Conservation (phyloP, 2,797 vertebrate species). For the Malacoctenus gilli region DNA sequence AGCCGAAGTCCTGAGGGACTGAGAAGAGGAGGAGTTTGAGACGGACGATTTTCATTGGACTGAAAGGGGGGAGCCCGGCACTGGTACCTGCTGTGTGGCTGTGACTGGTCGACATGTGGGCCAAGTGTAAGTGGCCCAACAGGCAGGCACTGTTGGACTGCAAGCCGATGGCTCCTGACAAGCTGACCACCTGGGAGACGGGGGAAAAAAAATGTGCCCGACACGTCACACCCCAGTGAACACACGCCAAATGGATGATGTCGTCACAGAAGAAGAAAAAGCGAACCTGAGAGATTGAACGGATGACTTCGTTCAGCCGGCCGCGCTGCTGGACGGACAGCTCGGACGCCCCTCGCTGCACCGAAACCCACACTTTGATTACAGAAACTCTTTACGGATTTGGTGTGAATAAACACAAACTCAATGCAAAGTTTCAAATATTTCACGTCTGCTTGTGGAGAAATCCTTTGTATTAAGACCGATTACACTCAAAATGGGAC, state of each 20-base stretch:
- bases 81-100: conserved; percentile 86
- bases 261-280: neutral
- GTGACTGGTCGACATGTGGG: conserved; percentile 86
- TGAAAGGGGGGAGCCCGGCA: no score
- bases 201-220: no score
- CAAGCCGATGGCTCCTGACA: conserved; percentile 91
- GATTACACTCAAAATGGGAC: no score
- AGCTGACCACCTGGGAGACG: conserved; percentile 84
- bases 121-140: conserved; percentile 89
- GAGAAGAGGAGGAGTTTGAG: conserved; percentile 39
- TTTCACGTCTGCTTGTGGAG: no score
- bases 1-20: conserved; percentile 95
- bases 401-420: no score
- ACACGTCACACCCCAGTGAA: no score
- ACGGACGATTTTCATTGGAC: no score
- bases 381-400: no score
- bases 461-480: no score
- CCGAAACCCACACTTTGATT: neutral
- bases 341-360: conserved; percentile 88
- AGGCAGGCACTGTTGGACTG: conserved; percentile 93
- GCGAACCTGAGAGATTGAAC: conserved; percentile 88
- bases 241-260: no score
- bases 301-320: conserved; percentile 91
- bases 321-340: conserved; percentile 89
- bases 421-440: no score